These are phyloP conservation scores for Neuroscelio doddi DNA, from an alignment of 2,888 invertebrate species.

Conservation along the genomic window DNA sequence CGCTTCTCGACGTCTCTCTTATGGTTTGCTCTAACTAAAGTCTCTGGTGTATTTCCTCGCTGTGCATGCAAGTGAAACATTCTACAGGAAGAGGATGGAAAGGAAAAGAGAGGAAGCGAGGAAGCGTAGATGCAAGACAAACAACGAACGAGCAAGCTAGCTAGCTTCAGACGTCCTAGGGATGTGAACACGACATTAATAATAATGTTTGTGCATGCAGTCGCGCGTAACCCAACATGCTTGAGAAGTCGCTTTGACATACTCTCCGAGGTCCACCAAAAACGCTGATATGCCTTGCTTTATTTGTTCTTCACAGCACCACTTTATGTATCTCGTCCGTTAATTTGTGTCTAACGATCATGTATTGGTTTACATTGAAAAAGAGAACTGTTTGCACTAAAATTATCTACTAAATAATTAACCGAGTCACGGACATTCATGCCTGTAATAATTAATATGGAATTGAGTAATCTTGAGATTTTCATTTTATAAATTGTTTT, in stretches of 20 bases:
- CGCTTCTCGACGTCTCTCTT: slow-evolving; percentile 8
- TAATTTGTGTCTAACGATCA: background rate
- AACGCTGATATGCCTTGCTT: slow-evolving; percentile 12
- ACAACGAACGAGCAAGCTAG: slow-evolving; percentile 13
- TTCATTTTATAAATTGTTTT: too few species aligned
- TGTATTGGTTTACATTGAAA: too few species aligned
- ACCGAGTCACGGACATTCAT: background rate
- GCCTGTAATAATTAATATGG: background rate
- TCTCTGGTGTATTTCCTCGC: slow-evolving; percentile 18
- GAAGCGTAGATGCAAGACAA: slow-evolving; percentile 8
- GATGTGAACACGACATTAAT: slow-evolving; percentile 35
- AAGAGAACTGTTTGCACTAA: too few species aligned
- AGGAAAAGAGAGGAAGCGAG: slow-evolving; percentile 18
- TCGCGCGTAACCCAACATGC: slow-evolving; percentile 39
- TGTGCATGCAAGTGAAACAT: slow-evolving; percentile 19
- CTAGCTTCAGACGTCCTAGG: slow-evolving; percentile 24
- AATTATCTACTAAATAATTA: too few species aligned
- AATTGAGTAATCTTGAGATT: too few species aligned
- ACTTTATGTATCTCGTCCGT: background rate
- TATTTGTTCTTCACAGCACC: background rate
- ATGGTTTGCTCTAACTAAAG: slow-evolving; percentile 26
- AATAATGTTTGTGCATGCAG: slow-evolving; percentile 40
- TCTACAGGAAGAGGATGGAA: slow-evolving; percentile 16
- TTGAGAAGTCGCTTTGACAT: slow-evolving; percentile 38
- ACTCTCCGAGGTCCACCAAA: slow-evolving; percentile 22